Evolutionary conservation across 2,888 invertebrate species (phyloP), one percentile per base, ranked within the genome.

Genomic region (Caradrina kadenii): DNA sequence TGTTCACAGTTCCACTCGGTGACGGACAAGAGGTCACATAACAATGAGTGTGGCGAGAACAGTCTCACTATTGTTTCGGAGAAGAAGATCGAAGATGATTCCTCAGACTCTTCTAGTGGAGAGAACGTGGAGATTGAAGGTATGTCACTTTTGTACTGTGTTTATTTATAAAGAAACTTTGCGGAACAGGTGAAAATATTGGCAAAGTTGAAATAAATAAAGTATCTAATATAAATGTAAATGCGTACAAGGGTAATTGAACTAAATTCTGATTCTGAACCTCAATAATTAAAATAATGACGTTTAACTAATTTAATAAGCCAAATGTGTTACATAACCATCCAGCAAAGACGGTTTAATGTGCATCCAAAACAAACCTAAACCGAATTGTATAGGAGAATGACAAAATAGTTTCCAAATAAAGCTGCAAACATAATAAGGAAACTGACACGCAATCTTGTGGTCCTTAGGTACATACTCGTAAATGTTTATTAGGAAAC

Each of bases 91-190:
- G 96, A 96, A 89, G 96, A 95, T 79, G 95, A 95, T 64, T 90
- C 94, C 0, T 95, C 94, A 45, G 95, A 95, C 62, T 90, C 94
- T 13, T 95, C 95, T 2, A 94, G 95, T 65, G 91, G 93, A 63
- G 95, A 95, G 52, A 93, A 95, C 82, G 95, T 95, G 31, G 94
- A 94, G 82, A 95, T 95, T 81, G 95, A 95, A 93, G 95, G 95
- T 96, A 86, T 55, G 81, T 59, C 8, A 19, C 0, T 39, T 21
- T 22, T 45, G 0, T 11, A 58, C 17, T 45, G 45, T 13, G 1
- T 52, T 50, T 17, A 0, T 26, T 13, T 1, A 39, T 2, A 17
- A 6, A 55, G 4, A 7, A n/a, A 19, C 13, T 15, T 22, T 1
- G 31, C 15, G 21, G 1, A 31, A 13, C 5, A n/a, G 15, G 15